Base-by-base conservation (phyloP, 2,797 vertebrate genomes). In the Dendrocincla tyrannina region DNA sequence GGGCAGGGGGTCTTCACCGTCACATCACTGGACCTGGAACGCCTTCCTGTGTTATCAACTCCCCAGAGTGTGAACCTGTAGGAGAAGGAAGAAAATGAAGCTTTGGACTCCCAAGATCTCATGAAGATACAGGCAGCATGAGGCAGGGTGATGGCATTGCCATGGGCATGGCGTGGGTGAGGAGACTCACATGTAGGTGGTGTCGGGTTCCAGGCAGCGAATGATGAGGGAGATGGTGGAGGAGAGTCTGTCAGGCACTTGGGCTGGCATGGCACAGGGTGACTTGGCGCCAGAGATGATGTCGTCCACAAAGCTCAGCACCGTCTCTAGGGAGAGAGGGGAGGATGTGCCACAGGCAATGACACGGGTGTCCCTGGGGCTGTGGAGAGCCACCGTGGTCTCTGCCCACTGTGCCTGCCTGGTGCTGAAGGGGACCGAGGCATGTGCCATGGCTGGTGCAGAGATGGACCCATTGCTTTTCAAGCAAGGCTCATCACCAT, bases 251-350 rank as follows among this genome's bases (percentile, higher is more conserved):
- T 99, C 98, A 9, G 99, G 99, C 84, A 99, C 98, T 97, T 99
- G 99, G 33, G 99, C 99, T 1, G 99, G 98, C 99, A 99, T 99
- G 92, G 99, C 99, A 37, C 99, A 99, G 0, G 99, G 99, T n/a
- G 99, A 99, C 98, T 99, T 99, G 69, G 99, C 99, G 13, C 99
- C 99, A 0, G 99, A 99, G 97, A 99, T 97, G 95, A 99, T 99
- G 96, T 99, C 99, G 9, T 99, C 99, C 94, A 99, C 99, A 3
- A 99, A 99, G 97, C 99, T 99, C 97, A 99, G 91, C 89, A 99
- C 98, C 0, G 98, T 99, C 98, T 99, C 99, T 99, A 96, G 88
- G 80, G 85, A 81, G 88, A 96, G 88, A 91, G 56, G 55, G 52
- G 39, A 83, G 59, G n/a, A 80, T 3, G 23, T 2, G 4, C 32